phyloP scores from a whole-genome alignment of 2,113 vertebrate species.

The Bucco capensis region DNA sequence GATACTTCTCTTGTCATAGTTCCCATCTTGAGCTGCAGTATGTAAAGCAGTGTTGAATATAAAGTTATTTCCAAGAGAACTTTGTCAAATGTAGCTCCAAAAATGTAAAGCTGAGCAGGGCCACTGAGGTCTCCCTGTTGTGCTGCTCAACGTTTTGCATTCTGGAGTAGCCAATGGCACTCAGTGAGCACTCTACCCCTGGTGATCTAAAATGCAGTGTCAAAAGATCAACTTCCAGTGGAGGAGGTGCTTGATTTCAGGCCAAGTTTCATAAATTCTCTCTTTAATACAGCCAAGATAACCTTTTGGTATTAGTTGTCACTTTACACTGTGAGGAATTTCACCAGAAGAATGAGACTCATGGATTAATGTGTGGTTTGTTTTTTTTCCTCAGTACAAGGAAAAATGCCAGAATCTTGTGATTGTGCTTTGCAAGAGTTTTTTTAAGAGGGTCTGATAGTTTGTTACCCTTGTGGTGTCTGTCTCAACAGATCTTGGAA shows the following conservation, averaged over 20 bases:
- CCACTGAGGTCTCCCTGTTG: not conserved
- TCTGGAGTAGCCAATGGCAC: not conserved
- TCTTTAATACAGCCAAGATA: not conserved
- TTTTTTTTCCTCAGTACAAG: fast-evolving
- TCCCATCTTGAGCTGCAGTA: not conserved
- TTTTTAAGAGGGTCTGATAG: not conserved
- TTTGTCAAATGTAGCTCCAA: not conserved
- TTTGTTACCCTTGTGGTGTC: not conserved
- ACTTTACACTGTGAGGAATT: fast-evolving
- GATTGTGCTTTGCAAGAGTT: fast-evolving
- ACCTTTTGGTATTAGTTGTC: not conserved
- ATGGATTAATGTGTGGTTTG: not conserved
- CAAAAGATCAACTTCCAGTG: not conserved
- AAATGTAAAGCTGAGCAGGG: not conserved
- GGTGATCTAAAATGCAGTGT: not conserved
- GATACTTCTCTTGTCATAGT: not conserved
- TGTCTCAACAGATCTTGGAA: conserved; percentile 85
- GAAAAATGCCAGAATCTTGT: not conserved
- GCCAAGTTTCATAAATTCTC: not conserved
- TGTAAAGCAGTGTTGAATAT: not conserved
- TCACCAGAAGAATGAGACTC: not conserved
- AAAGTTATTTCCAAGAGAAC: not conserved
- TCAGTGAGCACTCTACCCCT: fast-evolving
- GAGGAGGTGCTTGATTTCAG: not conserved
- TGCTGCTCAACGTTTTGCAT: not conserved